Conservation (phyloP, 1,140 invertebrate species). For the Anoplolepis gracilipes region DNA sequence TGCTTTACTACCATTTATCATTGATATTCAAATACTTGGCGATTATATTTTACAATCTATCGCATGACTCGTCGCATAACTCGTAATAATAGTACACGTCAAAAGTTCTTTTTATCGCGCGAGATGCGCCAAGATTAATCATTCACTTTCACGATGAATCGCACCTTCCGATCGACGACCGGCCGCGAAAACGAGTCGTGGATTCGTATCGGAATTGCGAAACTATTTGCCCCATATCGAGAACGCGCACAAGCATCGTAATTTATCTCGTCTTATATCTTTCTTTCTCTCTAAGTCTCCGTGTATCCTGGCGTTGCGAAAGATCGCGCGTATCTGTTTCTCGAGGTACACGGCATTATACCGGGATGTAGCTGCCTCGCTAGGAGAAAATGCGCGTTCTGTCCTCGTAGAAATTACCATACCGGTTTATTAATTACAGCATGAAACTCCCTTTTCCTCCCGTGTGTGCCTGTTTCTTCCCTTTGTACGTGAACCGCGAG, state of each 20-base stretch:
- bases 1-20: slow-evolving; percentile 26
- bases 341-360: slow-evolving; percentile 22
- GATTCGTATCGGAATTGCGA: slow-evolving; percentile 55
- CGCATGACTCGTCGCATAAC: slow-evolving; percentile 52
- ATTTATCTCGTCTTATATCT: slow-evolving; percentile 67
- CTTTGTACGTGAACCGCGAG: slow-evolving; percentile 48
- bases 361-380: slow-evolving; percentile 35
- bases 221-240: slow-evolving; percentile 56
- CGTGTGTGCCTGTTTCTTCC: neutral
- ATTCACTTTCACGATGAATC: slow-evolving; percentile 50
- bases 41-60: slow-evolving; percentile 55
- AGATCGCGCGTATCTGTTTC: slow-evolving; percentile 19
- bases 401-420: slow-evolving; percentile 76
- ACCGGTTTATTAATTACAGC: slow-evolving; percentile 80
- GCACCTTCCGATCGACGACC: slow-evolving; percentile 33
- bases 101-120: slow-evolving; percentile 60
- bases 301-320: slow-evolving; percentile 5
- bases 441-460: slow-evolving; percentile 31
- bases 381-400: slow-evolving; percentile 72
- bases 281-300: slow-evolving; percentile 10
- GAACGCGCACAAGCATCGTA: slow-evolving; percentile 21
- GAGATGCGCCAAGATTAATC: slow-evolving; percentile 55
- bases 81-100: slow-evolving; percentile 53
- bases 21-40: slow-evolving; percentile 55
- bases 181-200: slow-evolving; percentile 32